Base-by-base conservation (phyloP, 2,113 vertebrate genomes). In the Sander vitreus region DNA sequence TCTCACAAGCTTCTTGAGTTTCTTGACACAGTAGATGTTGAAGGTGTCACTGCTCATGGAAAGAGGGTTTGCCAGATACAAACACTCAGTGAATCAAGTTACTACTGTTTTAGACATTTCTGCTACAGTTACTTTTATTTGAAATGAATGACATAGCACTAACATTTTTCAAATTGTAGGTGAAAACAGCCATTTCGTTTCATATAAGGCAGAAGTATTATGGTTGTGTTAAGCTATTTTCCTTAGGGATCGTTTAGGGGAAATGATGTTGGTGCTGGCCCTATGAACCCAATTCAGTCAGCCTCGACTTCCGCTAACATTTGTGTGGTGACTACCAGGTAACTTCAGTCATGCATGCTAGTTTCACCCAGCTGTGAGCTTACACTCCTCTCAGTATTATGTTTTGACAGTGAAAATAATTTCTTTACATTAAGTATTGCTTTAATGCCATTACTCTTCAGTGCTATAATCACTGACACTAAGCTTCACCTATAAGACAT, bases 1-100 rank as follows among this genome's bases (percentile, higher is more conserved):
- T 64, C 77, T 91, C 84, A 81, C 78, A 83, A 81, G 83, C 84
- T 83, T 90, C 84, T 93, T 68, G 65, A 81, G 83, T 93, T 92
- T 85, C 85, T 81, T 63, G 66, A 84, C 85, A 74, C 58, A 68
- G 80, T 53, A 77, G 74, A 81, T 71, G 67, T 71, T 70, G 39
- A 69, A 75, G 76, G 71, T 76, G 47, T 81, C 3, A 39, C 39
- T 48, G 74, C 15, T 15, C 14, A 39, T 50, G 36, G 60, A 83
- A 80, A 57, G 5, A 71, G 18, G 23, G 30, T 18, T 16, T 1
- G 50, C 43, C 55, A 67, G 74, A 65, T 70, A 48, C 27, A 81
- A 60, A 85, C 21, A 63, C 36, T 50, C 0, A 14, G 21, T 14
- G 19, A 80, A 27, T 30, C 53, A 62, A 39, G 50, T 72, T 72